Evolutionary conservation across 2,888 invertebrate species (phyloP).

Genomic region (Micoletzkya japonica): DNA sequence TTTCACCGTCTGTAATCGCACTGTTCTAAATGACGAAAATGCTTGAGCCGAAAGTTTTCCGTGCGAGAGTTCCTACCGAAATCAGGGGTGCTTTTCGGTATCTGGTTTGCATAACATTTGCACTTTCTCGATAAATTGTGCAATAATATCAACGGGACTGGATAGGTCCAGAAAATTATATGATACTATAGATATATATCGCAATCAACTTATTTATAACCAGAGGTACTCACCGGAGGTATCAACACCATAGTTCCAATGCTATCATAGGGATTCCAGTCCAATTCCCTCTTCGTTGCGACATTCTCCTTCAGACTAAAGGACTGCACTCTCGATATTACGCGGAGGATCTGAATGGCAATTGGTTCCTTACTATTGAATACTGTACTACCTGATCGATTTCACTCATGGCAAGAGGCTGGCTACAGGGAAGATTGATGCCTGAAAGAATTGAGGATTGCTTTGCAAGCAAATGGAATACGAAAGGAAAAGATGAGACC

Average conservation of each 20-base stretch:
- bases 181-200: not conserved
- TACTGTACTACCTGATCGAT: no score
- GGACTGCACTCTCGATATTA: not conserved
- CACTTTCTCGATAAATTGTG: no score
- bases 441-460: no score
- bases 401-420: not conserved
- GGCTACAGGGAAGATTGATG: not conserved
- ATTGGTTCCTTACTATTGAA: no score
- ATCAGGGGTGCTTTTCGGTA: no score
- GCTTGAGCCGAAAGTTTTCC: not conserved
- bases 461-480: no score
- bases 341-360: not conserved
- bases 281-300: not conserved
- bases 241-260: slow-evolving; percentile 7
- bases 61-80: no score
- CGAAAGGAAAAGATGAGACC: no score
- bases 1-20: not conserved
- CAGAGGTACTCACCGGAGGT: not conserved
- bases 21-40: not conserved
- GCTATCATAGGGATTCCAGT: slow-evolving; percentile 12
- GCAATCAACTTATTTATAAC: no score
- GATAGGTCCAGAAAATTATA: not conserved
- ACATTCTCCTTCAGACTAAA: not conserved
- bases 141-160: no score
- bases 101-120: no score